A percentile compares a stretch with the other conserved stretches of the same genome.
Conservation (phyloP, 1,140 invertebrate species). For the Eriosoma lanigerum region DNA sequence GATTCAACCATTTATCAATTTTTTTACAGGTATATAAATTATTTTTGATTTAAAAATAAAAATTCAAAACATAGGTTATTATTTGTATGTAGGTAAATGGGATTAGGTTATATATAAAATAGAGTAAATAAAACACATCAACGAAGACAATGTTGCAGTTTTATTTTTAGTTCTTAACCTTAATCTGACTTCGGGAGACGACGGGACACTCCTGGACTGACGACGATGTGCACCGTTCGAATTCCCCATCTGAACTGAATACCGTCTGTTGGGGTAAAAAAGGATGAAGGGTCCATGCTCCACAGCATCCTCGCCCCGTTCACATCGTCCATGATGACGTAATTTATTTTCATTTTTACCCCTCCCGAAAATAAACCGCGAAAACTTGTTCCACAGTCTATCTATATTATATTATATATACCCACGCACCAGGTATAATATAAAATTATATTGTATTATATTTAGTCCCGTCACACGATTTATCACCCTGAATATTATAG, state of each 20-base stretch:
- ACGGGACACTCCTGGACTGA: slow-evolving; percentile 67
- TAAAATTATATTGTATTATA: neutral
- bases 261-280: slow-evolving; percentile 42
- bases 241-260: slow-evolving; percentile 48
- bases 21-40: too few species aligned
- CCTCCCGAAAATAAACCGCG: neutral
- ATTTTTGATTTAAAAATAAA: too few species aligned
- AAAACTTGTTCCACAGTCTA: too few species aligned
- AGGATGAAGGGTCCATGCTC: slow-evolving; percentile 49
- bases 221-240: slow-evolving; percentile 54
- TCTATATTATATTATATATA: too few species aligned
- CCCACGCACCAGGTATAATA: neutral
- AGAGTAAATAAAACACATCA: too few species aligned
- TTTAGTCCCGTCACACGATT: slow-evolving; percentile 12
- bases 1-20: too few species aligned
- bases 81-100: too few species aligned
- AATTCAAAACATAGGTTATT: too few species aligned
- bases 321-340: slow-evolving; percentile 44
- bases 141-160: too few species aligned
- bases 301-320: slow-evolving; percentile 3
- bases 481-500: too few species aligned
- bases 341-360: slow-evolving; percentile 47
- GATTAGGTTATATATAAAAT: too few species aligned
- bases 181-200: slow-evolving; percentile 66
- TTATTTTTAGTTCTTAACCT: too few species aligned